A percentile compares a stretch with the other conserved stretches of the same genome.
Conservation (phyloP, 2,797 vertebrate species). For the Nasua narica region DNA sequence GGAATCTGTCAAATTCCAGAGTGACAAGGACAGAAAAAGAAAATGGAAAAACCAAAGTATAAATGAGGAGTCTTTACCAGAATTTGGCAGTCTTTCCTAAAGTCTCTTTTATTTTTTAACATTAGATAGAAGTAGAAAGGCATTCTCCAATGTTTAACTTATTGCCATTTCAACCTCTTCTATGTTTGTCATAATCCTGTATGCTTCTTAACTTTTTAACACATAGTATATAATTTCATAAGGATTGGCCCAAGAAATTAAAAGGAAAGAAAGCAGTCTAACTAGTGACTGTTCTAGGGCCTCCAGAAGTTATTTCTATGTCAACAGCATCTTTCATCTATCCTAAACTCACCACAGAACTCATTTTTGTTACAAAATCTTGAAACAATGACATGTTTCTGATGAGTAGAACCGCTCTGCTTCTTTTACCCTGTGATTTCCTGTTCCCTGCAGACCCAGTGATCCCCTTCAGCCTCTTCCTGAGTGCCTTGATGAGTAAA, state of each 20-base stretch:
- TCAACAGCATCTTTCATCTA: not conserved
- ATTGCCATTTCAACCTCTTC: not conserved
- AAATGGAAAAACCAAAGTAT: not conserved
- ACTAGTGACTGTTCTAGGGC: not conserved
- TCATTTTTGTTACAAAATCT: not conserved
- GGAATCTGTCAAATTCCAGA: not conserved
- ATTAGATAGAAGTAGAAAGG: not conserved
- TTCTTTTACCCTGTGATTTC: not conserved
- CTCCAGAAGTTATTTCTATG: not conserved
- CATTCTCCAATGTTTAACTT: not conserved
- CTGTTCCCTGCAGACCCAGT: not conserved
- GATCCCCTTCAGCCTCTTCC: slow-evolving; percentile 9
- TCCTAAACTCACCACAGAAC: not conserved
- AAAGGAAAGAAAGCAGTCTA: not conserved
- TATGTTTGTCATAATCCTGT: not conserved
- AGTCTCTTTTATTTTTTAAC: not conserved
- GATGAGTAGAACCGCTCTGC: not conserved
- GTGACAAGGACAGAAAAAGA: not conserved
- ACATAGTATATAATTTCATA: not conserved
- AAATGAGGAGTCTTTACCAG: not conserved
- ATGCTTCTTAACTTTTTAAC: not conserved
- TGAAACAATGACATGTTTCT: not conserved
- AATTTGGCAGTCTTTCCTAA: not conserved
- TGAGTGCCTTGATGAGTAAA: slow-evolving; percentile 60
- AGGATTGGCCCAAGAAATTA: not conserved